Conservation (phyloP, 2,797 vertebrate genomes). For the Champsocephalus gunnari region DNA sequence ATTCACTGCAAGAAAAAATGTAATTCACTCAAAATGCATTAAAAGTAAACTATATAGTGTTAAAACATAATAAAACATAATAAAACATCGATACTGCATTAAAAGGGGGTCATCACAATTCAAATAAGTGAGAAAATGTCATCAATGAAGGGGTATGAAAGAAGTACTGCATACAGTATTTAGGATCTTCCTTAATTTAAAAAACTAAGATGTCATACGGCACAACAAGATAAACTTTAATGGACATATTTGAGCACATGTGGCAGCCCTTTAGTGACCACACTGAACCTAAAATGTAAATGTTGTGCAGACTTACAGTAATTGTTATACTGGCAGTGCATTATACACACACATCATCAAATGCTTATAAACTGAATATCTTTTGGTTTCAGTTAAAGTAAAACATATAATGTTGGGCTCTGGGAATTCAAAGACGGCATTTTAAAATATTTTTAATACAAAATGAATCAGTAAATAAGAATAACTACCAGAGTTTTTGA, state of each 20-base stretch:
- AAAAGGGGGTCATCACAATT: background rate
- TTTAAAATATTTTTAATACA: background rate
- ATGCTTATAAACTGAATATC: background rate
- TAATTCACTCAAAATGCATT: conserved; percentile 17
- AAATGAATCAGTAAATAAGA: background rate
- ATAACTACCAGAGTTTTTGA: background rate
- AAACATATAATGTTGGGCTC: background rate
- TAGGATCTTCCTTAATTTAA: background rate
- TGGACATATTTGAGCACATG: too few species aligned
- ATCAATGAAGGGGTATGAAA: background rate
- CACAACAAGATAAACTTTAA: too few species aligned
- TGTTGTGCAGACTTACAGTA: too few species aligned
- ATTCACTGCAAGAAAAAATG: conserved; percentile 12
- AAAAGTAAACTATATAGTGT: conserved; percentile 3
- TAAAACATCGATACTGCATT: background rate
- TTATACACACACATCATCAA: background rate
- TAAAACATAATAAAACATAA: too few species aligned
- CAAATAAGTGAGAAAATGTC: conserved; percentile 4
- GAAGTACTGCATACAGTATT: background rate
- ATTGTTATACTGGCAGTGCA: background rate
- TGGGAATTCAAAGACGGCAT: background rate
- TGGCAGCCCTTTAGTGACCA: too few species aligned
- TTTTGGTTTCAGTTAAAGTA: background rate
- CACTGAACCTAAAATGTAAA: too few species aligned
- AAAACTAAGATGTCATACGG: too few species aligned